phyloP scores from a whole-genome alignment of 2,888 invertebrate genomes.

The Linnaemya vulpina region DNA sequence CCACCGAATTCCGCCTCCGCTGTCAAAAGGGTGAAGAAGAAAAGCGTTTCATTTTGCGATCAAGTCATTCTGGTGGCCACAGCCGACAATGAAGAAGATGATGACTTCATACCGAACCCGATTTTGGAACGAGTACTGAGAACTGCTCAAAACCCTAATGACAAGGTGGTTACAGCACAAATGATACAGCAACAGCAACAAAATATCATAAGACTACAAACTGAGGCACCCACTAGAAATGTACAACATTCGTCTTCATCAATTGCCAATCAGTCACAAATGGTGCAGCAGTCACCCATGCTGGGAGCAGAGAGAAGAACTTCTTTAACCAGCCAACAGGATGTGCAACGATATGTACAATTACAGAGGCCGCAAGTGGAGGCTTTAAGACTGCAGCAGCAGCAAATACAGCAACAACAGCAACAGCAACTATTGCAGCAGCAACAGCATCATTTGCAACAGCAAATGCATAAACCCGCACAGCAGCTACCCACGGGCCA shows the following conservation, averaged over 20 bases:
- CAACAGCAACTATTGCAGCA: slow-evolving; percentile 68
- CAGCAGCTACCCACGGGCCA: slow-evolving; percentile 76
- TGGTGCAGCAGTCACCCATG: slow-evolving; percentile 78
- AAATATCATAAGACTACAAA: slow-evolving; percentile 84
- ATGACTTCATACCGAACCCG: slow-evolving; percentile 95
- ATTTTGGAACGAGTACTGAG: slow-evolving; percentile 93
- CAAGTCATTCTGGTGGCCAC: slow-evolving; percentile 96
- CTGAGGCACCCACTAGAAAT: slow-evolving; percentile 80
- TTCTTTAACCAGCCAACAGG: slow-evolving; percentile 74
- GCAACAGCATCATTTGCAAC: slow-evolving; percentile 72
- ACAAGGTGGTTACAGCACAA: slow-evolving; percentile 84
- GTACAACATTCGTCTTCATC: slow-evolving; percentile 74
- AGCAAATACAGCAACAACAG: slow-evolving; percentile 64
- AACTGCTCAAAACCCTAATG: slow-evolving; percentile 88
- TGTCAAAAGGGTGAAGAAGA: slow-evolving; percentile 89
- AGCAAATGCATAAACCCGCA: slow-evolving; percentile 71
- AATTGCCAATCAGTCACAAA: slow-evolving; percentile 63
- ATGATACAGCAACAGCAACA: slow-evolving; percentile 84
- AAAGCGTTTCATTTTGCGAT: slow-evolving; percentile 97
- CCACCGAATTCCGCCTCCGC: slow-evolving; percentile 76
- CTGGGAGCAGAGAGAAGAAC: slow-evolving; percentile 74
- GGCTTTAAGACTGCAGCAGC: slow-evolving; percentile 75
- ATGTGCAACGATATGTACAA: slow-evolving; percentile 82
- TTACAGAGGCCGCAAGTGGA: slow-evolving; percentile 78
- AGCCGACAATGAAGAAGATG: slow-evolving; percentile 95